These are phyloP conservation scores for Pseudorhombus dupliciocellatus DNA, from an alignment of 2,113 vertebrate species.

Conservation along the genomic window DNA sequence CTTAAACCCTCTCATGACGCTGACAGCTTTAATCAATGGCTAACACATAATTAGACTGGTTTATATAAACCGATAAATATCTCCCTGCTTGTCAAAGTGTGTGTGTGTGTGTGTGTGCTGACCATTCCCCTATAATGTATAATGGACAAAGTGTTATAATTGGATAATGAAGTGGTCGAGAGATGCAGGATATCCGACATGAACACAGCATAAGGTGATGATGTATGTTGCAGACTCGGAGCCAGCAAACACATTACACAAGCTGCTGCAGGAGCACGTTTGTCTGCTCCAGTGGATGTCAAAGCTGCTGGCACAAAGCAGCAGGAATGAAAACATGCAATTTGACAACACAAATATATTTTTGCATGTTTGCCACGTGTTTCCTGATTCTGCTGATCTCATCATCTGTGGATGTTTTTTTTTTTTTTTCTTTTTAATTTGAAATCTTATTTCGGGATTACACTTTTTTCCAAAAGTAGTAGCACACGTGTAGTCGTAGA, in stretches of 20 bases:
- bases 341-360: neutral
- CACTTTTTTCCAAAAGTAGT: too few species aligned
- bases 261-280: neutral
- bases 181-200: neutral
- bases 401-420: too few species aligned
- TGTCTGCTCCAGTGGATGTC: neutral
- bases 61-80: constrained; percentile 52
- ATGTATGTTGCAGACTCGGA: neutral
- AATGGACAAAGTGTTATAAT: constrained; percentile 12
- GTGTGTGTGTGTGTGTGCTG: neutral
- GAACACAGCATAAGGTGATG: neutral
- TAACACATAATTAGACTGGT: constrained; percentile 50
- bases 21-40: constrained; percentile 55
- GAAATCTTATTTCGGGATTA: too few species aligned
- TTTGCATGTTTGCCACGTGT: neutral
- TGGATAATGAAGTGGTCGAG: constrained; percentile 22
- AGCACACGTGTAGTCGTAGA: too few species aligned
- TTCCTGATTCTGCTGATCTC: too few species aligned
- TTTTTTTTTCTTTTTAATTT: too few species aligned
- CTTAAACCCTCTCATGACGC: constrained; percentile 51
- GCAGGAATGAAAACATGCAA: neutral
- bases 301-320: neutral
- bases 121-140: neutral
- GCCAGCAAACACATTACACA: neutral
- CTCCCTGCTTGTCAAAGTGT: constrained; percentile 15